Percentiles rank a stretch among this genome's conserved stretches.
Conservation (phyloP, 2,888 invertebrate species). For the Pristionchus exspectatus region DNA sequence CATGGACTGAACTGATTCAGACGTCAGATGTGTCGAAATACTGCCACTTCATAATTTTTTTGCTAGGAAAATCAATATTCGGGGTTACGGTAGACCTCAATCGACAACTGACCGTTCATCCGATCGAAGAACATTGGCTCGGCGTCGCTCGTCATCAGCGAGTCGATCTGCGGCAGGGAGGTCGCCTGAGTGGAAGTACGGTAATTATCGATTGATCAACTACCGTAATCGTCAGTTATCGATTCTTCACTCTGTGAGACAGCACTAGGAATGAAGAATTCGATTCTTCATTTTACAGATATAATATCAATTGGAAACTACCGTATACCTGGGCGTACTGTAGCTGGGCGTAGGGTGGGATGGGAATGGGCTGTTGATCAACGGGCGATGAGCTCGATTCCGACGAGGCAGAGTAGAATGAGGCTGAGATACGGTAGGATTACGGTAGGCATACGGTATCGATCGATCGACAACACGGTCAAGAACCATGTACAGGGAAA, state of each 20-base stretch:
- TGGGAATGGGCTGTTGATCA: neutral
- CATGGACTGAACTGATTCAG: neutral
- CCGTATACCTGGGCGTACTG: slow-evolving; percentile 45
- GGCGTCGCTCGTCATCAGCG: slow-evolving; percentile 52
- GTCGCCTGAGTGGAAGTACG: neutral
- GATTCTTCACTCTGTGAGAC: neutral
- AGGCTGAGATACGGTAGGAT: slow-evolving; percentile 1
- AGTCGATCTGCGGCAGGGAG: slow-evolving; percentile 53
- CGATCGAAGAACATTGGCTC: slow-evolving; percentile 47
- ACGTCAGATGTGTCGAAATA: neutral
- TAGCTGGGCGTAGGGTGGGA: neutral
- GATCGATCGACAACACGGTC: neutral
- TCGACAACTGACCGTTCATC: neutral
- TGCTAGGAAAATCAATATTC: neutral
- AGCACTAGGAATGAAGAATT: too few relatives aligned
- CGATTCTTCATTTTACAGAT: too few relatives aligned
- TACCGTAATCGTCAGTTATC: neutral
- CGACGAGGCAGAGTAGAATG: slow-evolving; percentile 44
- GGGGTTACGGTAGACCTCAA: neutral
- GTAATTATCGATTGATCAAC: neutral
- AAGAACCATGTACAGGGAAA: neutral
- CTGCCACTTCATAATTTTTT: neutral
- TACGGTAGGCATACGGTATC: neutral
- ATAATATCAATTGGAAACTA: too few relatives aligned
- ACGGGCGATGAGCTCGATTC: neutral